A percentile compares a stretch with the other conserved stretches of the same genome.
phyloP scores from a whole-genome alignment of 2,797 vertebrate species.

The Acomys russatus region DNA sequence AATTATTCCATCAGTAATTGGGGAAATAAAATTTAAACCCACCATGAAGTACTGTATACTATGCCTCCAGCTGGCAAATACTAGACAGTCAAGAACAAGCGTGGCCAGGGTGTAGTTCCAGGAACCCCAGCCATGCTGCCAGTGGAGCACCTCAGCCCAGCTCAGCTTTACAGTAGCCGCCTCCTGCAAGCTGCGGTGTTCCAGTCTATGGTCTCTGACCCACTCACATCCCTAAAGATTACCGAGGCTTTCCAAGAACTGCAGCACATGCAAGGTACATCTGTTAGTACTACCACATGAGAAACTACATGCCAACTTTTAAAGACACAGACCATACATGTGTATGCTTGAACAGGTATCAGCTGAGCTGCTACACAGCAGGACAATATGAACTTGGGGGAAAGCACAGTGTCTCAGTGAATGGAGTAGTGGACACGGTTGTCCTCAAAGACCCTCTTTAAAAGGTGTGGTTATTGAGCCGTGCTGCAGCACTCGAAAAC shows the following conservation, averaged over 20 bases:
- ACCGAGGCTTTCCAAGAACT: conserved; percentile 8
- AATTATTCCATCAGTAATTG: conserved; percentile 45
- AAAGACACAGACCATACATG: conserved; percentile 15
- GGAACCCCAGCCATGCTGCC: background rate
- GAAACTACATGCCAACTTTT: conserved; percentile 1
- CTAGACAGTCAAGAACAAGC: background rate
- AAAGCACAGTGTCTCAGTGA: background rate
- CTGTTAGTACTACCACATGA: background rate
- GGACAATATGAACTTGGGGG: conserved; percentile 26
- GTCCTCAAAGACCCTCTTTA: background rate
- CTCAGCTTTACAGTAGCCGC: background rate
- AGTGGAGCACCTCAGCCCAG: background rate
- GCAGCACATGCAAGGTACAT: background rate
- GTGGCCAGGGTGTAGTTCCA: background rate
- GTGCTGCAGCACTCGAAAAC: background rate
- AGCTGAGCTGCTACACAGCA: background rate
- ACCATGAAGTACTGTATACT: background rate
- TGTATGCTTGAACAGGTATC: background rate
- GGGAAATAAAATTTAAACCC: conserved; percentile 33
- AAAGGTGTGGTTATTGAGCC: background rate
- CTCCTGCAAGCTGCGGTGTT: background rate
- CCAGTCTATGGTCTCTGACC: conserved; percentile 13
- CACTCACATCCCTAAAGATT: background rate
- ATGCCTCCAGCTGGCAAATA: conserved; percentile 13
- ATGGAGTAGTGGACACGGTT: background rate